phyloP scores from a whole-genome alignment of 2,113 vertebrate genomes.

The Erpornis zantholeuca region DNA sequence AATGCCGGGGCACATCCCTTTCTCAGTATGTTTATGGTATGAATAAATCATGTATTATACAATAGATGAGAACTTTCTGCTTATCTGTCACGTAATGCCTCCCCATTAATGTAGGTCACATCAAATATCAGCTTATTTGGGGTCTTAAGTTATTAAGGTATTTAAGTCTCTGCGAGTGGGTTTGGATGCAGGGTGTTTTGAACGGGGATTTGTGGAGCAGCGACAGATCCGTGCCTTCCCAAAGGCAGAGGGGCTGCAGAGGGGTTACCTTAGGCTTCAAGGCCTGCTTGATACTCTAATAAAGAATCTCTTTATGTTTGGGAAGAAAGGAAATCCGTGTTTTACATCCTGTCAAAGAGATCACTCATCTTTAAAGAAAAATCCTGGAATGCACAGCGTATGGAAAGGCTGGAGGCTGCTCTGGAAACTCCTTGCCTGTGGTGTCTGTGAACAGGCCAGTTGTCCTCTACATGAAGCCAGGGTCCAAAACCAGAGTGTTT shows the following conservation, averaged over 20 bases:
- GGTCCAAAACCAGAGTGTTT: neutral
- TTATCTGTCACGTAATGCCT: slow-evolving; percentile 37
- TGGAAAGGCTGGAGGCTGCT: neutral
- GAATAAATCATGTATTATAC: slow-evolving; percentile 43
- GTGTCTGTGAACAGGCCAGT: fast-evolving
- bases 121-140: slow-evolving; percentile 55
- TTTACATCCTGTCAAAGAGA: neutral
- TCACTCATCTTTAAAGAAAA: neutral
- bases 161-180: neutral
- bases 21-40: neutral
- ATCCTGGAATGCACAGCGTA: fast-evolving
- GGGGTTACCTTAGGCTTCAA: slow-evolving; percentile 12
- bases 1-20: neutral
- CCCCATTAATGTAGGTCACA: slow-evolving; percentile 53
- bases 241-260: slow-evolving; percentile 7
- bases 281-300: neutral
- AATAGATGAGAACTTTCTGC: slow-evolving; percentile 35
- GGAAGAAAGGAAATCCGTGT: neutral
- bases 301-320: neutral
- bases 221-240: neutral
- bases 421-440: neutral
- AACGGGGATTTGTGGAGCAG: neutral
- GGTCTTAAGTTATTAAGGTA: slow-evolving; percentile 54
- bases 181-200: neutral
- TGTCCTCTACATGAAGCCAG: neutral